Evolutionary conservation across 2,113 vertebrate species (phyloP).

Genomic region (Daboia siamensis): DNA sequence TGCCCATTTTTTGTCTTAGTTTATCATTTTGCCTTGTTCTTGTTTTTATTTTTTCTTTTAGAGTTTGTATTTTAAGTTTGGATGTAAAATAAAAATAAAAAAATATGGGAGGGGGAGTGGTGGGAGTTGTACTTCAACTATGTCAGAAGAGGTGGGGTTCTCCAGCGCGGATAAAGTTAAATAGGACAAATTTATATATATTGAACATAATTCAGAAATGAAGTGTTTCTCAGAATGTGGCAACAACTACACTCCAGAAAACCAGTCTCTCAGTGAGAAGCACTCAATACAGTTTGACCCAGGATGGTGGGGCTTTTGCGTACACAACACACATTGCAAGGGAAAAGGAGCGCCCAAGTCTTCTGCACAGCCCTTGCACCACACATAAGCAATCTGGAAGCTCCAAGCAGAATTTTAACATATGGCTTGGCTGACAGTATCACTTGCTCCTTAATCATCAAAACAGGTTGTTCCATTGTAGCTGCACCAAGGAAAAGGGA

Average conservation of each 20-base stretch:
- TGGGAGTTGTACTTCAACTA: too few relatives aligned
- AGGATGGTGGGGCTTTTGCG: background rate
- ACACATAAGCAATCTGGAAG: background rate
- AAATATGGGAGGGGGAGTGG: background rate
- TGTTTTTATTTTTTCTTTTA: background rate
- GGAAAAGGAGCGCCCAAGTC: background rate
- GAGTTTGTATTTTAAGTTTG: background rate
- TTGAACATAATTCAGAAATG: background rate
- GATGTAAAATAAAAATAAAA: background rate
- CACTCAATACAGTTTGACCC: background rate
- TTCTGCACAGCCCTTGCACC: rapidly evolving
- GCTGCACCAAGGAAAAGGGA: background rate
- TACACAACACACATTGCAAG: background rate
- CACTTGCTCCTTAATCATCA: background rate
- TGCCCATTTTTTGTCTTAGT: background rate
- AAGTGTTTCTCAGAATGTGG: background rate
- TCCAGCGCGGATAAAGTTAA: background rate
- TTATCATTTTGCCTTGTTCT: background rate
- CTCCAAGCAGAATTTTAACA: background rate
- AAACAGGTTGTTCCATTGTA: background rate
- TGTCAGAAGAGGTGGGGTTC: background rate
- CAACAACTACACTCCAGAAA: background rate
- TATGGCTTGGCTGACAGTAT: background rate
- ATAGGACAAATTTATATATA: background rate
- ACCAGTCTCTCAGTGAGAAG: background rate